A percentile compares a stretch with the other conserved stretches of the same genome.
phyloP scores from a whole-genome alignment of 2,113 vertebrate genomes.

The Ondatra zibethicus region DNA sequence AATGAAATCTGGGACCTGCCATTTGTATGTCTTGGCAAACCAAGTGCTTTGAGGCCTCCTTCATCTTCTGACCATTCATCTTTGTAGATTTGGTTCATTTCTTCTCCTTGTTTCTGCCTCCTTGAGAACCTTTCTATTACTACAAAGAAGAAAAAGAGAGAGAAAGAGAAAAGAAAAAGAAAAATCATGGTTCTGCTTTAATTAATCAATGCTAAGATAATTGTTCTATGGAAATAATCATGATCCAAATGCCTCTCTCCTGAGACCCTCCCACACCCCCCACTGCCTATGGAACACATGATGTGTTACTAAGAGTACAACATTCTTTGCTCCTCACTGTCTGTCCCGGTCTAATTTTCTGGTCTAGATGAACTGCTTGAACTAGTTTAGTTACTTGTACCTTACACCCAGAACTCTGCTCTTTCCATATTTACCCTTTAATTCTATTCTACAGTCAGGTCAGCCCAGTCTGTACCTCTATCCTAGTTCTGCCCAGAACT shows the following conservation, averaged over 20 bases:
- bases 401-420: background rate
- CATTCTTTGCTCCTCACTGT: background rate
- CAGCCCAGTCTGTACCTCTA: background rate
- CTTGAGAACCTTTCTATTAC: background rate
- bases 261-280: background rate
- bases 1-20: background rate
- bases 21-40: background rate
- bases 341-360: background rate
- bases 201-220: background rate
- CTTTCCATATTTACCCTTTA: background rate
- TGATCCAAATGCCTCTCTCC: background rate
- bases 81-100: background rate
- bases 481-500: background rate
- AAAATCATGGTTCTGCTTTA: background rate
- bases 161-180: background rate
- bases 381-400: background rate
- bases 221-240: background rate
- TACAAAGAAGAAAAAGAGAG: background rate
- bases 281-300: background rate
- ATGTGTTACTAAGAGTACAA: fast-evolving
- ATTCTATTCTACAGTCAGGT: background rate
- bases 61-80: background rate
- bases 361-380: background rate
- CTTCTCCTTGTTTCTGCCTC: background rate
- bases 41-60: background rate